These are phyloP conservation scores for Atlantisia rogersi DNA, from an alignment of 2,113 vertebrate genomes.

Conservation along the genomic window DNA sequence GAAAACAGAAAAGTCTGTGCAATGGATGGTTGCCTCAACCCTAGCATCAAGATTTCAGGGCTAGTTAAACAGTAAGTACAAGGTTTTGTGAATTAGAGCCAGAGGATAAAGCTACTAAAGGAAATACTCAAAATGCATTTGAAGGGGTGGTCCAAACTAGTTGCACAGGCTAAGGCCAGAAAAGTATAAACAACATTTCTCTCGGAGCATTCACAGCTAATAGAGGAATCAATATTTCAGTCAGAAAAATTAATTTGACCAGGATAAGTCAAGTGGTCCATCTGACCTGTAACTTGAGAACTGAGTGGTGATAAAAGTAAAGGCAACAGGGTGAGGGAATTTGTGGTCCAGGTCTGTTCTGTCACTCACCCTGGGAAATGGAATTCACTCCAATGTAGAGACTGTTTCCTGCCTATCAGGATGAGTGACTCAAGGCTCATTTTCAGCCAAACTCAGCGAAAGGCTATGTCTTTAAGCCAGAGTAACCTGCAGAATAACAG, in stretches of 20 bases:
- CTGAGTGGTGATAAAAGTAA: neutral
- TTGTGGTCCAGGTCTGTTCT: neutral
- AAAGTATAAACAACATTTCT: neutral
- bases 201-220: neutral
- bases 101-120: neutral
- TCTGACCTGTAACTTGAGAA: neutral
- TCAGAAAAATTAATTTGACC: neutral
- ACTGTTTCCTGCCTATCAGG: neutral
- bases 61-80: neutral
- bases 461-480: neutral
- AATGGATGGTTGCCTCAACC: neutral
- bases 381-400: neutral
- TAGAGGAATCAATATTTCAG: neutral
- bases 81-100: neutral
- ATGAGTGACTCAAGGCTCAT: fast-evolving
- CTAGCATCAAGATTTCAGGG: neutral
- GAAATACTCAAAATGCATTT: neutral
- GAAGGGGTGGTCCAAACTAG: neutral
- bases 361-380: neutral
- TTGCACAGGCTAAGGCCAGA: neutral
- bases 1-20: neutral
- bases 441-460: neutral
- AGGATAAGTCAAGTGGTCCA: neutral
- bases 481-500: neutral
- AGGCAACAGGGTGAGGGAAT: neutral